Percentiles rank a stretch among this genome's conserved stretches.
Conservation (phyloP, 2,888 invertebrate species). For the Therioaphis trifolii region DNA sequence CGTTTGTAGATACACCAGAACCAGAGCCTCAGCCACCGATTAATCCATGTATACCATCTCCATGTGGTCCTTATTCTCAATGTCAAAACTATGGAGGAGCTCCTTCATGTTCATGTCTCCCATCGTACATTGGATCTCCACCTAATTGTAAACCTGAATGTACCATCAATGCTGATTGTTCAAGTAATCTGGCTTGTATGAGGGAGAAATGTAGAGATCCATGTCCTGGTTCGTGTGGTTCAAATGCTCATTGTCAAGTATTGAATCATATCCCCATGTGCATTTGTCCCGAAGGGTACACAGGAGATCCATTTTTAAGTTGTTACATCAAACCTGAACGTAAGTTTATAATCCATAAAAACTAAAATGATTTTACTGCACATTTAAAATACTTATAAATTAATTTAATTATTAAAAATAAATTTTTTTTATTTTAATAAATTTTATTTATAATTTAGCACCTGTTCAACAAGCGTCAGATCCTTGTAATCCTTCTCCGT, state of each 20-base stretch:
- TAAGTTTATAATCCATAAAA: not conserved
- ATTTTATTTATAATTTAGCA: slow-evolving; percentile 19
- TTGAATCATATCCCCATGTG: slow-evolving; percentile 77
- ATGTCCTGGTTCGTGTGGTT: slow-evolving; percentile 73
- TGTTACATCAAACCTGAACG: slow-evolving; percentile 58
- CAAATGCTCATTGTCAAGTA: slow-evolving; percentile 72
- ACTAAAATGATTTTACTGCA: not conserved
- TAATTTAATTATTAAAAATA: not conserved
- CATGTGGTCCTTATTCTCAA: slow-evolving; percentile 82
- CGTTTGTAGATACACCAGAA: slow-evolving; percentile 39
- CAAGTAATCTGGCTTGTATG: slow-evolving; percentile 72
- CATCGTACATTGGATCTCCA: slow-evolving; percentile 79
- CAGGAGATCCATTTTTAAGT: slow-evolving; percentile 74
- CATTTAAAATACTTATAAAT: not conserved
- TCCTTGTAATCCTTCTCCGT: slow-evolving; percentile 73
- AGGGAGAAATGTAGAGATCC: slow-evolving; percentile 73
- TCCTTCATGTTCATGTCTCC: slow-evolving; percentile 80
- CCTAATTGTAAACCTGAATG: slow-evolving; percentile 84
- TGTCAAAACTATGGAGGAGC: slow-evolving; percentile 75
- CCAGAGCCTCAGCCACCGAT: slow-evolving; percentile 63
- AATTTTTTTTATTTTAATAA: not conserved
- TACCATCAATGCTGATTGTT: slow-evolving; percentile 77
- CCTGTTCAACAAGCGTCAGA: slow-evolving; percentile 66
- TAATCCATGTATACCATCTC: slow-evolving; percentile 78
- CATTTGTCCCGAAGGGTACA: slow-evolving; percentile 75